These are phyloP conservation scores for Neosilurus hyrtlii DNA, from an alignment of 2,797 vertebrate genomes.

Conservation along the genomic window DNA sequence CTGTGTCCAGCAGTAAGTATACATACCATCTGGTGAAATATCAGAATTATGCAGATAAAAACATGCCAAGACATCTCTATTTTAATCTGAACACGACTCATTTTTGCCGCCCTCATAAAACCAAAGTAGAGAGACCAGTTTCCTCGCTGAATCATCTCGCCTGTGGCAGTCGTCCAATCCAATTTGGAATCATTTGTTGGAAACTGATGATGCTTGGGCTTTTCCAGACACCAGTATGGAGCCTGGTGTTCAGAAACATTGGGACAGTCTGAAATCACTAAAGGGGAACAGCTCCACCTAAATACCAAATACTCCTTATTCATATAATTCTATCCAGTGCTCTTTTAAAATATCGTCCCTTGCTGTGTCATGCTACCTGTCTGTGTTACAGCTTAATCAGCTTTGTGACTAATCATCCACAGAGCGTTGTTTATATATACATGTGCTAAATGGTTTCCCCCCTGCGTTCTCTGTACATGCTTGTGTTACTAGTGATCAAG, in stretches of 20 bases:
- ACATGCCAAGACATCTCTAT: neutral
- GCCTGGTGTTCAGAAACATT: neutral
- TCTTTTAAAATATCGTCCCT: neutral
- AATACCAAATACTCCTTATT: neutral
- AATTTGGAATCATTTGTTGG: neutral
- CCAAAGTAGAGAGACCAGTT: neutral
- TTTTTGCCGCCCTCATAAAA: neutral
- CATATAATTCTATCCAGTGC: neutral
- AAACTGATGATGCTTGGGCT: neutral
- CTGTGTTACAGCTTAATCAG: neutral
- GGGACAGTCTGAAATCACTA: neutral
- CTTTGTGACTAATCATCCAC: neutral
- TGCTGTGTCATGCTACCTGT: too few relatives aligned
- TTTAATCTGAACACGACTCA: neutral
- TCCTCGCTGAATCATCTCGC: neutral
- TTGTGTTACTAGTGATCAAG: neutral
- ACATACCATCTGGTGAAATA: too few relatives aligned
- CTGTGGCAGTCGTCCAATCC: neutral
- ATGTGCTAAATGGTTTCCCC: neutral
- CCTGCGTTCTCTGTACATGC: neutral
- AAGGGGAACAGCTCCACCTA: too few relatives aligned
- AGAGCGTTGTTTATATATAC: neutral
- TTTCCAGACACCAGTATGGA: constrained; percentile 4
- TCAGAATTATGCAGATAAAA: neutral
- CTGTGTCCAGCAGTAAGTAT: too few relatives aligned